Base-by-base conservation (phyloP, 2,113 vertebrate genomes). In the Erinaceus europaeus region DNA sequence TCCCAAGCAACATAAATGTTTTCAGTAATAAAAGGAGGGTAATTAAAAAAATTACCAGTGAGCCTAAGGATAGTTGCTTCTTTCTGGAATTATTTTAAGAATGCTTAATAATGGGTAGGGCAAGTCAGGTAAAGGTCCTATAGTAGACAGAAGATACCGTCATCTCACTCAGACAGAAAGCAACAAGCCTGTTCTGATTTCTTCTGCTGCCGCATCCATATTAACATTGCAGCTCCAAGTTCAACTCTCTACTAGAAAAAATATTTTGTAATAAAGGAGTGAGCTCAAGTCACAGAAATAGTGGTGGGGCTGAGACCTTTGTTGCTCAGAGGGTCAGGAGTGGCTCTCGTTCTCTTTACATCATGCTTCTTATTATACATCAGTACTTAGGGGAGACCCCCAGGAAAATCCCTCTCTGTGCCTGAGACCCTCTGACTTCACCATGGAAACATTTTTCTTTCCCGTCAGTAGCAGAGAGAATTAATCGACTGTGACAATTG, bases 351-450 rank as follows among this genome's bases (percentile, higher is more conserved):
- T 86, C 67, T 76, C 80, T 84, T 95, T 57, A 77, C 38, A 75
- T 75, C 77, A 79, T 64, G 62, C 65, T 85, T 93, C 84, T 88
- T 91, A 85, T 92, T 93, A 90, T 81, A 86, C 38, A 59, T 59
- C 74, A 42, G 74, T 12, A 7, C 69, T 55, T 65, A 29, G 27
- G 23, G 25, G 42, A 88, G 85, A 94, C 61, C 88, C 89, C 71
- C 71, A 59, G 71, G 89, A 93, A 93, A 94, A 81, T 61, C 85
- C 82, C 78, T 2, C 25, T 84, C 85, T 92, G 74, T 79, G 74
- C 75, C 82, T 8, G 0, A 84, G 78, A 84, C 74, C 82, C 94
- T 95, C 91, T 94, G 95, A 95, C 92, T 94, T 95, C 95, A 95
- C 82, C 82, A 46, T 59, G 61, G n/a, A 95, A 94, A 82, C 90